Conservation (phyloP, 2,113 vertebrate genomes). For the Colius striatus region DNA sequence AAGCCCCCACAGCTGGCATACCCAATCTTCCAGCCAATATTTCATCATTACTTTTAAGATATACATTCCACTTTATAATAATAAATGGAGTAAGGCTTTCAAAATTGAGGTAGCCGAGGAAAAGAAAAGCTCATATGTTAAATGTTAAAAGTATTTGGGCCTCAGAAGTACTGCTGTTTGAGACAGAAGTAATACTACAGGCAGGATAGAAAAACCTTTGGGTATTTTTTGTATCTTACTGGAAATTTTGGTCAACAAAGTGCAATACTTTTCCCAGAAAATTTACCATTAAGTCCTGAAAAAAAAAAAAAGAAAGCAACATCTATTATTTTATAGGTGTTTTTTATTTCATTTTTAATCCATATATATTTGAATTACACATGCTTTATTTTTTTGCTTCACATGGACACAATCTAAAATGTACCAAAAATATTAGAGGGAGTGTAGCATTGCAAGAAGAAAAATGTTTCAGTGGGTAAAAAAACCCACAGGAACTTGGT, state of each 20-base stretch:
- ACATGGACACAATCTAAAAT: not conserved
- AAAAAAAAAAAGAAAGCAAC: not conserved
- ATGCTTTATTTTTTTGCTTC: not conserved
- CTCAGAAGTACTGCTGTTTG: not conserved
- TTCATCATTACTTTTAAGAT: not conserved
- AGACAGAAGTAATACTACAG: not conserved
- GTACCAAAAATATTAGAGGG: not conserved
- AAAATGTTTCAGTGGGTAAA: not conserved
- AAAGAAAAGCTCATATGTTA: not conserved
- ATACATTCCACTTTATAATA: not conserved
- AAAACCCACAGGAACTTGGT: not conserved
- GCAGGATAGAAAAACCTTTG: not conserved
- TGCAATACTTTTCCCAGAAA: not conserved
- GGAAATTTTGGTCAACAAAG: not conserved
- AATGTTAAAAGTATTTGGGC: not conserved
- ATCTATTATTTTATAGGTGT: not conserved
- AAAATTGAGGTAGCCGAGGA: not conserved
- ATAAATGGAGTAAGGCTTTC: not conserved
- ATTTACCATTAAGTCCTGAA: not conserved
- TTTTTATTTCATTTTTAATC: not conserved
- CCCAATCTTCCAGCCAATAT: not conserved
- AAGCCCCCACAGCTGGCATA: not conserved
- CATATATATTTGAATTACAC: not conserved
- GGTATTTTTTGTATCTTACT: not conserved
- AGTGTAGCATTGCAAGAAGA: not conserved